Evolutionary conservation across 2,113 vertebrate species (phyloP).

Genomic region (Crypturellus undulatus): DNA sequence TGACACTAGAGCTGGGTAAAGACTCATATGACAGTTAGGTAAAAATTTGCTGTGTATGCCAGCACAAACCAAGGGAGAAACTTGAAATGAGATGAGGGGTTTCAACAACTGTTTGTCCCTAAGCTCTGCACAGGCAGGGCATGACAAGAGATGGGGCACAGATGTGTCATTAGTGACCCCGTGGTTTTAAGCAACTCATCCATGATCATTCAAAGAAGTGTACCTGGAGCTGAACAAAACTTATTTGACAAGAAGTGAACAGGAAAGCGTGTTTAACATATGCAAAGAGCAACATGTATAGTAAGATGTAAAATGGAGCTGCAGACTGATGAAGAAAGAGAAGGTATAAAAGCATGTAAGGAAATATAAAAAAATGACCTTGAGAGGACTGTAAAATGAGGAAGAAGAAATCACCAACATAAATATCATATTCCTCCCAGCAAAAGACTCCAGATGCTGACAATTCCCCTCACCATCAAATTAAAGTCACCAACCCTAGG

Average conservation of each 20-base stretch:
- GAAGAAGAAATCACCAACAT: not conserved
- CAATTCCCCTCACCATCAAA: not conserved
- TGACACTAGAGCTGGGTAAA: not conserved
- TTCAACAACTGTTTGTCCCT: not conserved
- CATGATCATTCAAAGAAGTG: not conserved
- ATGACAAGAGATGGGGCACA: not conserved
- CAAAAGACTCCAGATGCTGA: not conserved
- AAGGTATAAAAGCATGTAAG: not conserved
- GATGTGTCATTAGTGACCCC: not conserved
- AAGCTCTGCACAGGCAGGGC: not conserved
- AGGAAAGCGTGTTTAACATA: not conserved
- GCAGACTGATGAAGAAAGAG: not conserved
- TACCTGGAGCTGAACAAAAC: not conserved
- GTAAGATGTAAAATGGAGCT: not conserved
- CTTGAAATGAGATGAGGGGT: not conserved
- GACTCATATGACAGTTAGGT: not conserved
- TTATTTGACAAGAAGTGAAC: rapidly evolving
- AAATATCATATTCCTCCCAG: not conserved
- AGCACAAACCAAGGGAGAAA: not conserved
- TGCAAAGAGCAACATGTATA: not conserved
- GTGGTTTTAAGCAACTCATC: not conserved
- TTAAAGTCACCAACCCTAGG: not conserved
- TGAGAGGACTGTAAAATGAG: not conserved
- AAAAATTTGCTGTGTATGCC: not conserved
- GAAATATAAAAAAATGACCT: not conserved